Evolutionary conservation across 1,140 invertebrate genomes (phyloP).

Genomic region (Tetragonula clypearis): DNA sequence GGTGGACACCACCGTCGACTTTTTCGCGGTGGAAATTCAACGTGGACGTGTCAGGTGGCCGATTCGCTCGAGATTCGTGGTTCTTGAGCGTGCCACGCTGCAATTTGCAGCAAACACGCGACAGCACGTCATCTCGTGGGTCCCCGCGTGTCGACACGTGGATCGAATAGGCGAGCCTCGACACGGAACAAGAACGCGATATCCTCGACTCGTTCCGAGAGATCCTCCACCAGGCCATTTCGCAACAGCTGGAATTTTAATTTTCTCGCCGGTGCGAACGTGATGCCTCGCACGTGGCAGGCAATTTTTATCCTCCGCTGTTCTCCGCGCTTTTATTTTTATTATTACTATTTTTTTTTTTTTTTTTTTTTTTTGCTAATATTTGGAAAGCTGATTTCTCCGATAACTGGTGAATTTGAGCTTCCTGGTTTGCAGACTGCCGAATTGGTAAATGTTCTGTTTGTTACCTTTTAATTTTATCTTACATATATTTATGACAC

Average conservation of each 20-base stretch:
- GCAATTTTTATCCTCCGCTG: not conserved
- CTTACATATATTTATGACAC: too few species aligned
- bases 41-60: not conserved
- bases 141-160: slow-evolving; percentile 16
- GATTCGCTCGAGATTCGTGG: not conserved
- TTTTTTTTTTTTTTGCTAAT: not conserved
- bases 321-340: too few species aligned
- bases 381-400: not conserved
- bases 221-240: not conserved
- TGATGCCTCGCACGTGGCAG: not conserved
- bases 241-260: not conserved
- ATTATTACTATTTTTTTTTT: too few species aligned
- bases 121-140: slow-evolving; percentile 15
- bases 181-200: slow-evolving; percentile 12
- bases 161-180: not conserved
- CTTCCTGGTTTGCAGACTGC: not conserved
- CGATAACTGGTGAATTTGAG: not conserved
- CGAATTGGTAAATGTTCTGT: not conserved
- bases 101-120: slow-evolving; percentile 4
- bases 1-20: not conserved
- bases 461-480: not conserved
- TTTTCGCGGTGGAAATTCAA: not conserved
- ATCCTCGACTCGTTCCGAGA: not conserved
- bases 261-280: not conserved
- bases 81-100: not conserved